Evolutionary conservation across 2,797 vertebrate species (phyloP).

Genomic region (Scolopax bukidnonensis): DNA sequence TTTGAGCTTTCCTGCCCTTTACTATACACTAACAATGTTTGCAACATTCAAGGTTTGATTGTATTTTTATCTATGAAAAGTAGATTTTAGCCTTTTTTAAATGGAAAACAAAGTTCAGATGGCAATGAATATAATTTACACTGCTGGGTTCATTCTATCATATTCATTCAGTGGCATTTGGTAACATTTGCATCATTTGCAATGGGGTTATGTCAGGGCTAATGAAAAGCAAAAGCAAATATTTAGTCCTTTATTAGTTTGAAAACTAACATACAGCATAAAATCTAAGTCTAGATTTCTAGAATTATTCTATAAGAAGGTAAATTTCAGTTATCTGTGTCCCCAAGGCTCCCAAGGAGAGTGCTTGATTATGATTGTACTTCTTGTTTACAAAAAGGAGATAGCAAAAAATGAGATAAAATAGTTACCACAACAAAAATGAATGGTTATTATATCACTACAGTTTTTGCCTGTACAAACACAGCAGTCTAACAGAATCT

Average conservation of each 20-base stretch:
- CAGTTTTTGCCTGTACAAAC: conserved; percentile 29
- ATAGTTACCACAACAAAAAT: neutral
- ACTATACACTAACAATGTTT: neutral
- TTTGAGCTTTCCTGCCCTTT: neutral
- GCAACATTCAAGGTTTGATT: neutral
- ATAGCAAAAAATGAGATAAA: neutral
- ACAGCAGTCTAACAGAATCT: neutral
- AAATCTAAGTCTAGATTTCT: neutral
- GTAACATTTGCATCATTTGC: neutral
- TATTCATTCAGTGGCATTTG: neutral
- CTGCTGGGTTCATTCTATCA: neutral
- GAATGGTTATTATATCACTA: neutral
- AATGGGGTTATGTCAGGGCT: neutral
- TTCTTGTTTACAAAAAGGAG: neutral
- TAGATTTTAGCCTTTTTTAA: conserved; percentile 13
- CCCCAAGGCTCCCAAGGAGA: neutral
- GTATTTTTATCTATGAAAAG: neutral
- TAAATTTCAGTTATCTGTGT: neutral
- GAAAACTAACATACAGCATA: neutral
- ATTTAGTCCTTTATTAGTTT: neutral
- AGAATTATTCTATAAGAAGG: neutral
- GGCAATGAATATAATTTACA: neutral
- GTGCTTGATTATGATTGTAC: neutral
- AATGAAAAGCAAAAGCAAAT: conserved; percentile 17
- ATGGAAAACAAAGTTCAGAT: conserved; percentile 21